These are phyloP conservation scores for Drosophila hawaiiensis DNA, from an alignment of 2,888 invertebrate genomes.

Conservation along the genomic window DNA sequence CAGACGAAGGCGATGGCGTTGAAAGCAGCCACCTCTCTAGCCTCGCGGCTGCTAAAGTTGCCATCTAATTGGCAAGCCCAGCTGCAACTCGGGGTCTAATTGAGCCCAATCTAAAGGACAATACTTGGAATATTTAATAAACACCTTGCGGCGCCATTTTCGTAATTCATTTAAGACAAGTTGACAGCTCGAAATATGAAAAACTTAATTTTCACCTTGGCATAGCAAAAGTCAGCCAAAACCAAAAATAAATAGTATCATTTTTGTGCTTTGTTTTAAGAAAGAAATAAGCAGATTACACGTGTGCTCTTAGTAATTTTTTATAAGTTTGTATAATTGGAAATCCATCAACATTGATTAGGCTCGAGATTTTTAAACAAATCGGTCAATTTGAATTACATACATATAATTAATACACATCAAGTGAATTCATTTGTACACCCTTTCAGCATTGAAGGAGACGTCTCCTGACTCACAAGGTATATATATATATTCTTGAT, in stretches of 20 bases:
- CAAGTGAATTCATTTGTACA: not conserved
- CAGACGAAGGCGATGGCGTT: conserved; percentile 13
- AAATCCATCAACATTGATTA: no score
- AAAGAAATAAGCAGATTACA: not conserved
- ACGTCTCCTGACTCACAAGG: not conserved
- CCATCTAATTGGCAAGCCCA: conserved; percentile 32
- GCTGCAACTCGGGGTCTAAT: conserved; percentile 27
- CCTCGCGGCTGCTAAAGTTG: conserved; percentile 19
- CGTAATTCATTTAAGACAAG: not conserved
- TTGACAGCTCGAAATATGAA: not conserved
- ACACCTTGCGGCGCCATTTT: conserved; percentile 11
- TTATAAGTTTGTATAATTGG: not conserved
- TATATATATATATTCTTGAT: not conserved
- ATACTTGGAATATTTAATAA: conserved; percentile 14
- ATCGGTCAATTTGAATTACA: not conserved
- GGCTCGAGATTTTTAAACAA: not conserved
- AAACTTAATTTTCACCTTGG: not conserved
- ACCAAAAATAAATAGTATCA: not conserved
- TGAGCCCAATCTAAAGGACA: conserved; percentile 8
- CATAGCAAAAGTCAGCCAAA: not conserved
- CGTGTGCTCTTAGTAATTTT: not conserved
- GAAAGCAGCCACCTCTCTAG: conserved; percentile 20
- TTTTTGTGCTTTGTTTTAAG: not conserved
- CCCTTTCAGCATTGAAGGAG: not conserved
- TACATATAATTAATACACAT: not conserved